These are phyloP conservation scores for Cnemophilus loriae DNA, from an alignment of 2,113 vertebrate species.

Conservation along the genomic window DNA sequence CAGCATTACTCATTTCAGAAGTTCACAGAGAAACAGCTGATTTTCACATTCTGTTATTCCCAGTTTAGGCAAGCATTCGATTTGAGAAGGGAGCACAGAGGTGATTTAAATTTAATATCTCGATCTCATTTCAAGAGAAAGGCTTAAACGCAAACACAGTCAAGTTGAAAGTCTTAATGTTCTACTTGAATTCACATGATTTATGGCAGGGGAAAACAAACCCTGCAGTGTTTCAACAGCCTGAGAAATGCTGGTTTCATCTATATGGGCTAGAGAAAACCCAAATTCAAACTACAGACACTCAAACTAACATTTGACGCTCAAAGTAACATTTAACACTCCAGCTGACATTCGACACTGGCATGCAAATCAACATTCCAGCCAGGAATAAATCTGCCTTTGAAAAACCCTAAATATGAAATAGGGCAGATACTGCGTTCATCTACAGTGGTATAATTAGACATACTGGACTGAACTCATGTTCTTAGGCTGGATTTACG, in stretches of 20 bases:
- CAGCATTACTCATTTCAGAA: not conserved
- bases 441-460: not conserved
- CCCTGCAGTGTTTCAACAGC: conserved; percentile 10
- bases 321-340: not conserved
- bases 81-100: not conserved
- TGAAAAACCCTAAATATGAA: not conserved
- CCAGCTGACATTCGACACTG: not conserved
- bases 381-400: not conserved
- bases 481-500: not conserved
- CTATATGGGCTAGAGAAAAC: not conserved
- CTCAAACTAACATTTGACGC: not conserved
- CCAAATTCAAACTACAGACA: conserved; percentile 13
- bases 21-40: not conserved
- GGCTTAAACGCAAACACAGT: conserved; percentile 33
- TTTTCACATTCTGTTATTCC: not conserved
- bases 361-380: not conserved
- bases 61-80: conserved; percentile 14
- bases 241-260: conserved; percentile 46
- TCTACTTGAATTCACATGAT: conserved; percentile 52
- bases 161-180: conserved; percentile 62
- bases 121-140: conserved; percentile 39
- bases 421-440: not conserved
- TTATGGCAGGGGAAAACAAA: not conserved
- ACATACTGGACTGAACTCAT: not conserved
- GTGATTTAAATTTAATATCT: conserved; percentile 44